phyloP scores from a whole-genome alignment of 2,888 invertebrate genomes.

The Limnephilus auricula region DNA sequence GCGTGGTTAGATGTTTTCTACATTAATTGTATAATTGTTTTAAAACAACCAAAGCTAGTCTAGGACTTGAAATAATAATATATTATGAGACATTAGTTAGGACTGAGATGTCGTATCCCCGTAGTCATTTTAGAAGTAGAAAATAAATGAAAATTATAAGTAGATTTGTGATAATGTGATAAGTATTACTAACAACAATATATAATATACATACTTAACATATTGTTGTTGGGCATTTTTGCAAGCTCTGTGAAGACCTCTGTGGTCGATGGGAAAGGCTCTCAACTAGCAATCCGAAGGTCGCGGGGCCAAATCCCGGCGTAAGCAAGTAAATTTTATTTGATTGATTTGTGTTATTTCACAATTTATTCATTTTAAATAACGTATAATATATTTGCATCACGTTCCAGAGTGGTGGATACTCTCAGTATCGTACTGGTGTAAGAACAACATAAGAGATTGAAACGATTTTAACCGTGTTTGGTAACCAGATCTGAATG shows the following conservation, averaged over 20 bases:
- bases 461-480: no score
- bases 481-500: no score
- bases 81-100: not conserved
- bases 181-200: not conserved
- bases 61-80: not conserved
- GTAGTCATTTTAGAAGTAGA: not conserved
- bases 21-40: not conserved
- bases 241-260: not conserved
- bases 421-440: no score
- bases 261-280: no score
- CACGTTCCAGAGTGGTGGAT: no score
- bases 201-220: not conserved
- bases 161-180: not conserved
- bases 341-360: no score
- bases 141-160: not conserved
- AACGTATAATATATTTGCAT: no score
- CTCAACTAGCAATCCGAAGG: no score
- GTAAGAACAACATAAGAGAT: no score
- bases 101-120: not conserved
- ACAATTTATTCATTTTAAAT: no score
- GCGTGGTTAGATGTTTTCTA: not conserved
- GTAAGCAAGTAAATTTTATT: no score
- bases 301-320: no score
- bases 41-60: slow-evolving; percentile 2
- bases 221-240: not conserved